These are phyloP conservation scores for Lonchura striata DNA, from an alignment of 2,113 vertebrate genomes.

Conservation along the genomic window DNA sequence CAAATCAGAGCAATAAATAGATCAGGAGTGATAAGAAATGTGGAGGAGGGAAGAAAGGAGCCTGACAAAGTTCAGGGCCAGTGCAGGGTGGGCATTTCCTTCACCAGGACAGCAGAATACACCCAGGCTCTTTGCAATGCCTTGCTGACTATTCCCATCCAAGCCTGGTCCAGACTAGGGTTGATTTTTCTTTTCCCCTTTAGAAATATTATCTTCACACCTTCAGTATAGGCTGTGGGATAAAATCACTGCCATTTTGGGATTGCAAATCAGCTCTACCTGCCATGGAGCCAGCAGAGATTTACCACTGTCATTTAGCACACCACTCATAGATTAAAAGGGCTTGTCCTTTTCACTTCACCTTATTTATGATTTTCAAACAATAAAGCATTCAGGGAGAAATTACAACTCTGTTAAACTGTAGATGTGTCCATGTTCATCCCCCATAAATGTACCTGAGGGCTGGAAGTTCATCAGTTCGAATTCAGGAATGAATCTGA, in stretches of 20 bases:
- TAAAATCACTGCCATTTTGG: not conserved
- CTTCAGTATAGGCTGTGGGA: not conserved
- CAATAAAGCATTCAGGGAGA: slow-evolving; percentile 50
- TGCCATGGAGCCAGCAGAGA: not conserved
- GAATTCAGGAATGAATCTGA: not conserved
- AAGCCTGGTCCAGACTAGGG: not conserved
- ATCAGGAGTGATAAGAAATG: not conserved
- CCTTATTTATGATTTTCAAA: slow-evolving; percentile 55
- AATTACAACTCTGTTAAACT: slow-evolving; percentile 37
- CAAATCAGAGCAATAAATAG: not conserved
- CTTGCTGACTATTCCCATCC: not conserved
- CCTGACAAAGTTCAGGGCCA: not conserved
- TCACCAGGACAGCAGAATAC: not conserved
- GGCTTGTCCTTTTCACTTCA: slow-evolving; percentile 54
- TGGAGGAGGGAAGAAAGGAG: not conserved
- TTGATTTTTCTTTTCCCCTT: not conserved
- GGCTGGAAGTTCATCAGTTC: not conserved
- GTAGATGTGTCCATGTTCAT: not conserved
- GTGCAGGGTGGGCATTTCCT: not conserved
- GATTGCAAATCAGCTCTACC: slow-evolving; percentile 1
- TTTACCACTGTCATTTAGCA: slow-evolving; percentile 38
- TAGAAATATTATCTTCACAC: not conserved
- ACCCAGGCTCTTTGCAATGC: not conserved
- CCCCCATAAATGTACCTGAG: not conserved
- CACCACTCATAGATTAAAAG: slow-evolving; percentile 40